Base-by-base conservation (phyloP, 2,888 invertebrate species). In the Platerodrilus igneus region DNA sequence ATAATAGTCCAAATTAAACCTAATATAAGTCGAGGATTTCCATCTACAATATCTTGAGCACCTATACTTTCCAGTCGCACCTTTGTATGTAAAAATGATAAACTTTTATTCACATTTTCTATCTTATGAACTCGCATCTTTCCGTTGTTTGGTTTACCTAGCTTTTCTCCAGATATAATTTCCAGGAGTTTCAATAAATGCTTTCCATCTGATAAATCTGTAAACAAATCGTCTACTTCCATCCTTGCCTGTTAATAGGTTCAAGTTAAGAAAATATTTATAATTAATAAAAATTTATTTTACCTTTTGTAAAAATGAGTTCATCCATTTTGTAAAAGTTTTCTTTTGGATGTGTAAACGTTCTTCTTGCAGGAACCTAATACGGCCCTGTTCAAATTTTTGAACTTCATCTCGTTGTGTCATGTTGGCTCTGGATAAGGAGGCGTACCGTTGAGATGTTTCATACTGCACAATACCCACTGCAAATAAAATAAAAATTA, bases 251-350 rank as follows among this genome's bases (percentile, higher is more conserved):
- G 73, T 35, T 69, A 66, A 49, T 46, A 51, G 19, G 15, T 13
- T 25, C 20, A 21, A 6, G 1, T 30, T 35, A 4, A 8, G 15
- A 10, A 17, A 29, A n/a, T n/a, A n/a, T n/a, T n/a, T n/a, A n/a
- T n/a, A n/a, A n/a, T n/a, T n/a, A n/a, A n/a, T n/a, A n/a, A n/a
- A n/a, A n/a, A n/a, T n/a, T n/a, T n/a, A n/a, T n/a, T 41, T 54
- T 62, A 93, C 94, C 86, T 93, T 94, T 66, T 87, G 82, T 59
- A 95, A 72, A 72, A 94, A 94, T 11, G 92, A 93, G 74, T 95
- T 95, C 86, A 95, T 89, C 95, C 95, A 95, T 91, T 99, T 99
- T 58, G 97, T 97, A 73, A 99, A 99, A 17, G 99, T 99, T 72
- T 99, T 99, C 80, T 97, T 97, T 75, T 99, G 99, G 56, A 99